A percentile compares a stretch with the other conserved stretches of the same genome.
These are phyloP conservation scores for Leptinotarsa peninsularis DNA, from an alignment of 2,888 invertebrate species.

Conservation along the genomic window DNA sequence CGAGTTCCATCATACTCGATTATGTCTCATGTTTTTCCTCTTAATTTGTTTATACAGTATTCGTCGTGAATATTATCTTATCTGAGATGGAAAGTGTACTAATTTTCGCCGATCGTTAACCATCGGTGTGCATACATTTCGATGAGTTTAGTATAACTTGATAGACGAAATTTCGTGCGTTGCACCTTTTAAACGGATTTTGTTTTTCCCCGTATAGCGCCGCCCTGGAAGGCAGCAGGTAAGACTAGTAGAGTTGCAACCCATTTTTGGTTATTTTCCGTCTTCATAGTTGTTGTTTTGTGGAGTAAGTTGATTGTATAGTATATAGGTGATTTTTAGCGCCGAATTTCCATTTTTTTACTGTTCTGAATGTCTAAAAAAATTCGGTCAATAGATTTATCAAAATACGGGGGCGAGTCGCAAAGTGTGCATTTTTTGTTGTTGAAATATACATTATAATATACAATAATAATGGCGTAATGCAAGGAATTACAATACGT, in stretches of 20 bases:
- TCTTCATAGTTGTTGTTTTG: slow-evolving; percentile 33
- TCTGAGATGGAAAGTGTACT: not conserved
- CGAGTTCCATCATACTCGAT: not conserved
- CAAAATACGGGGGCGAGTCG: not conserved
- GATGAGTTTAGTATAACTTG: not conserved
- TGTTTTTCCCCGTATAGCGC: slow-evolving; percentile 69
- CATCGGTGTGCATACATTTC: not conserved
- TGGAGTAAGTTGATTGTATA: not conserved
- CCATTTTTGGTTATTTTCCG: slow-evolving; percentile 23
- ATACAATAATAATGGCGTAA: no score
- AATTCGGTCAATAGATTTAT: not conserved
- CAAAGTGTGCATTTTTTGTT: not conserved
- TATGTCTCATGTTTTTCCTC: not conserved
- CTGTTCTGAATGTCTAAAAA: no score
- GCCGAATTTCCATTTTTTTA: no score
- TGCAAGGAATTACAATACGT: no score
- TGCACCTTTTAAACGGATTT: slow-evolving; percentile 11
- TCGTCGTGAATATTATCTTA: slow-evolving; percentile 12
- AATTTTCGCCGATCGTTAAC: not conserved
- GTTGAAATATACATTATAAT: no score
- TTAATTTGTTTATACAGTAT: slow-evolving; percentile 5
- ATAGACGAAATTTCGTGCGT: not conserved
- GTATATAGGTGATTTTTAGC: no score
- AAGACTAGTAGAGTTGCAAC: slow-evolving; percentile 39
- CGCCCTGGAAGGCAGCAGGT: slow-evolving; percentile 80